Base-by-base conservation (phyloP, 2,888 invertebrate species). In the Scaptomyza flava region DNA sequence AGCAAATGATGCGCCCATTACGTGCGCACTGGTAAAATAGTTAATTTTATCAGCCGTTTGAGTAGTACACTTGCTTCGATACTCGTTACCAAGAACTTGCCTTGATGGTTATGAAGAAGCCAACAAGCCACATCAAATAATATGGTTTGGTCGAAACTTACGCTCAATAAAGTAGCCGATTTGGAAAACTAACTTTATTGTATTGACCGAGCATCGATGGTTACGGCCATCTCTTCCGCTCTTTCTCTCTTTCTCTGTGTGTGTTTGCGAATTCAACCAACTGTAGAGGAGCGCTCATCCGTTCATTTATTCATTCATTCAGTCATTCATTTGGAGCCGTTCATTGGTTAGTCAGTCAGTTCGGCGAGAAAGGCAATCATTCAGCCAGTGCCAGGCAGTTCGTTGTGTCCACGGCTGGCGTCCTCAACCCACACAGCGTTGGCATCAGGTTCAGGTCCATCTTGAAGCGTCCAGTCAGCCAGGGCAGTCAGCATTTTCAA, bases 221-320 rank as follows among this genome's bases (percentile, higher is more conserved):
- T 64, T 64, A 50, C 36, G 41, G 54, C 77, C 80, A 80, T n/a
- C 52, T 31, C 38, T 38, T 6, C 17, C 17, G 8, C 38, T 2
- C 38, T 14, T 6, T 14, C 38, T 8, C 14, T 38, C 38, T 14
- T 14, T 38, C 8, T 7, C 8, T 38, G 38, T 64, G 74, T 53
- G 65, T 83, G 79, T 77, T 84, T 87, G 81, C 78, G 80, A 75
- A 85, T 84, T 87, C 87, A 85, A 68, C 84, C 81, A 84, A 84
- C 81, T 86, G 84, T 77, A 72, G 87, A 84, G 78, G 72, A 68
- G 81, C 84, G 81, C 80, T 84, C 84, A 84, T 84, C 87, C 87
- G 84, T 86, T 83, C 87, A 81, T 79, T 84, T 84, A 86, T 84
- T 84, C 86, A 83, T 82, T 83, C 86, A 83, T 81, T 84, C 83